These are phyloP conservation scores for Gallinago stenura DNA, from an alignment of 2,797 vertebrate species.

Conservation along the genomic window DNA sequence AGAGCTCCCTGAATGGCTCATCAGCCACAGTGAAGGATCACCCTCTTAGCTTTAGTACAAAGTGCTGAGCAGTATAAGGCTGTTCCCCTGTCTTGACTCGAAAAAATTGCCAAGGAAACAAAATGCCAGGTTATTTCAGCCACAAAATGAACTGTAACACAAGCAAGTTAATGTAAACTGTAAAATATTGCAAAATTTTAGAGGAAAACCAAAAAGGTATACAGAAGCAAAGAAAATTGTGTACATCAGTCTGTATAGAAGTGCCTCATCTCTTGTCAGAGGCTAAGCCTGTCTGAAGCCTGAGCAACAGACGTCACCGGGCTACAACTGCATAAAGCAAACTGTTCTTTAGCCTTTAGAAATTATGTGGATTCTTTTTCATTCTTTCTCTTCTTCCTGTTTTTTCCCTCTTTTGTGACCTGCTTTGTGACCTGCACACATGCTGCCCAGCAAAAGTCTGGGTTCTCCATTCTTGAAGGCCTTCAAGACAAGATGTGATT, in stretches of 20 bases:
- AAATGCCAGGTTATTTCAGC: neutral
- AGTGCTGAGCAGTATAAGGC: neutral
- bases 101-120: neutral
- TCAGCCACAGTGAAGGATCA: neutral
- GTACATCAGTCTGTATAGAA: neutral
- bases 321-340: neutral
- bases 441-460: neutral
- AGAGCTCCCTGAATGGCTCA: neutral
- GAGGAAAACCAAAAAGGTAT: neutral
- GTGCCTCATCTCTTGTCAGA: neutral
- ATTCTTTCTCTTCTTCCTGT: neutral
- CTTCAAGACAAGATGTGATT: neutral
- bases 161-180: neutral
- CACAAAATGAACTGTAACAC: neutral
- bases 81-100: neutral
- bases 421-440: rapidly evolving
- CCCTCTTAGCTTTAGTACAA: neutral
- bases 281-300: neutral
- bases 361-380: neutral
- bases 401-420: neutral
- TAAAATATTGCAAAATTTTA: neutral
- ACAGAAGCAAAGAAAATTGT: neutral
- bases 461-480: neutral
- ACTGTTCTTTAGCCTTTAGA: neutral
- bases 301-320: neutral